phyloP scores from a whole-genome alignment of 2,888 invertebrate species.

The Parasteatoda lunata region DNA sequence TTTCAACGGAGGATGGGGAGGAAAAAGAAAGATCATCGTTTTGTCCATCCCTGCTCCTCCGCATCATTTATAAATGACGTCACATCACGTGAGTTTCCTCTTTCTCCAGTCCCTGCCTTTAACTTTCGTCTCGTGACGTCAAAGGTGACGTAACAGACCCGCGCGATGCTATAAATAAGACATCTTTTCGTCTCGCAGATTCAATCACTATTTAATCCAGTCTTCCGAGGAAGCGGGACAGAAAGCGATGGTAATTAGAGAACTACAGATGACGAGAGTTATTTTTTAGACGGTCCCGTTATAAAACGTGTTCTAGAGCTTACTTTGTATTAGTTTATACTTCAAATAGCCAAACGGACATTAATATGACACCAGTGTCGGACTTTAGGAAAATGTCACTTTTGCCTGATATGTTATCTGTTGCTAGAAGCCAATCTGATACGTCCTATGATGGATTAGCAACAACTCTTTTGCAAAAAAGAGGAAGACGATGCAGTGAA shows the following conservation, averaged over 20 bases:
- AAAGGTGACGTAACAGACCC: conserved; percentile 35
- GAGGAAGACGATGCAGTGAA: conserved; percentile 37
- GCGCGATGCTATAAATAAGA: conserved; percentile 12
- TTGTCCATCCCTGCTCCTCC: conserved; percentile 43
- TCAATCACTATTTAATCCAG: conserved; percentile 40
- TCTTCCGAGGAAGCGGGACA: conserved; percentile 6
- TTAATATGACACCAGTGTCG: conserved; percentile 37
- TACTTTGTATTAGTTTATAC: background rate
- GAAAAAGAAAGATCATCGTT: conserved; percentile 10
- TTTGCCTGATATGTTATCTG: conserved; percentile 8
- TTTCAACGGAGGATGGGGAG: conserved; percentile 14
- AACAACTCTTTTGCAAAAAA: conserved; percentile 10
- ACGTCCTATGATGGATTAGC: conserved; percentile 53
- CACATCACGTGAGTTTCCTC: conserved; percentile 11
- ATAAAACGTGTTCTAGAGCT: background rate
- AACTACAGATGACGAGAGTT: background rate
- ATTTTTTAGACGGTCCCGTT: background rate
- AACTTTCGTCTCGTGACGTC: conserved; percentile 23
- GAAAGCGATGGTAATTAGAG: background rate
- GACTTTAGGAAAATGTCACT: conserved; percentile 46
- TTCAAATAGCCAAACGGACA: background rate
- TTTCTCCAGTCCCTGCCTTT: conserved; percentile 3
- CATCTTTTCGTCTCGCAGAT: background rate
- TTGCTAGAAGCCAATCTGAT: conserved; percentile 57
- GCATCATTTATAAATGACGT: conserved; percentile 51